Base-by-base conservation (phyloP, 92 coral and sea anemone species). In the Pocillopora meandrina region DNA sequence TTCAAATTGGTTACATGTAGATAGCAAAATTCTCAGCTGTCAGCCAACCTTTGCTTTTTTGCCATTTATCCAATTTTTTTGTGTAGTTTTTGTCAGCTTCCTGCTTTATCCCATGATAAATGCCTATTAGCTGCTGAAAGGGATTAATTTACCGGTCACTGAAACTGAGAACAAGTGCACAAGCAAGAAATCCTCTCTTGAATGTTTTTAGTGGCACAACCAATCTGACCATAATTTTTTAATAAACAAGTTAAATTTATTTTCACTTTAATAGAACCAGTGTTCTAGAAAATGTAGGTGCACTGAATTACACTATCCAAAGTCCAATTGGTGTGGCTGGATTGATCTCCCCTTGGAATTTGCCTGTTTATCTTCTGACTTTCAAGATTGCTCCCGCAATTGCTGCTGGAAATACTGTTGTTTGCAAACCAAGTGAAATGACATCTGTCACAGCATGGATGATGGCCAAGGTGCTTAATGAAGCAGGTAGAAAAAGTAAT, bases 381-480 rank as follows among this genome's bases (percentile, higher is more conserved):
- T 94, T 92, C 68, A 94, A 94, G 84, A 90, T 94, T 63, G 98
- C 98, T 20, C 98, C 98, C 26, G 98, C 98, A 3, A 85, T 94
- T 84, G 95, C 91, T 19, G 79, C 93, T 2, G 98, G 98, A n/a
- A 87, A 89, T 83, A 94, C 98, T 63, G 98, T 94, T 79, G 95
- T 94, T 13, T 94, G 98, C 75, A 94, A 94, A 75, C 98, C 98
- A 72, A 94, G 98, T 88, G 98, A 94, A 62, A 87, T 94, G 91
- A 94, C 98, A 5, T 94, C 98, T 69, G 95, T 92, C 20, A 94
- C 98, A 20, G 98, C 98, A 19, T 92, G 93, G 93, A 94, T 94
- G 98, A 77, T 94, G 78, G 95, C 95, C 8, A 72, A 85, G 47
- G 84, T 90, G 18, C 65, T 94, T 58, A 82, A 75, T 83, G 93